Conservation (phyloP, 2,797 vertebrate genomes). For the Pseudopleuronectes americanus region DNA sequence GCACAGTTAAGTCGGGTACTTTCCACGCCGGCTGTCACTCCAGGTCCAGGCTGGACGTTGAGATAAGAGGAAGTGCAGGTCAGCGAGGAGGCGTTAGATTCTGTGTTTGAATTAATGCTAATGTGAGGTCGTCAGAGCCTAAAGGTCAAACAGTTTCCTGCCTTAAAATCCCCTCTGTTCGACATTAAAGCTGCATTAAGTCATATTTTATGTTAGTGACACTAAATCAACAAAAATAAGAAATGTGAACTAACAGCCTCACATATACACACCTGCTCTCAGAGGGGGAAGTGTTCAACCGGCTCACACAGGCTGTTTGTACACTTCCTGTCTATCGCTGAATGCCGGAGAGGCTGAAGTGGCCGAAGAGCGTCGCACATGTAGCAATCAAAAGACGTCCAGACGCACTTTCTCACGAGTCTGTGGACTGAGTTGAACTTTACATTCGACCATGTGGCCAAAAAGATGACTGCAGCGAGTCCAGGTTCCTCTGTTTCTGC, state of each 20-base stretch:
- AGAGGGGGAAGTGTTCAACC: slow-evolving; percentile 50
- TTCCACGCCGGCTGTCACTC: slow-evolving; percentile 28
- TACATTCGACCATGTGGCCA: slow-evolving; percentile 73
- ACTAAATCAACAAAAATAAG: slow-evolving; percentile 8
- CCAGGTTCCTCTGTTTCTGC: slow-evolving; percentile 78
- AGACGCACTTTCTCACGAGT: slow-evolving; percentile 71
- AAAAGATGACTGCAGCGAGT: slow-evolving; percentile 79
- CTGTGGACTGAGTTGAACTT: slow-evolving; percentile 73
- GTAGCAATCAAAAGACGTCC: slow-evolving; percentile 66
- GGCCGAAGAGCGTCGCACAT: slow-evolving; percentile 60
- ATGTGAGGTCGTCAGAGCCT: background rate
- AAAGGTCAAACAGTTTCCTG: background rate
- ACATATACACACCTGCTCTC: slow-evolving; percentile 50
- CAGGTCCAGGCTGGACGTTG: slow-evolving; percentile 37
- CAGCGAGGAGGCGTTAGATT: slow-evolving; percentile 10
- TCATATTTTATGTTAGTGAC: slow-evolving; percentile 27
- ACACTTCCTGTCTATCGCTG: slow-evolving; percentile 59
- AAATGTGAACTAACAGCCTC: background rate
- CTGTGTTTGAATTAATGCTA: background rate
- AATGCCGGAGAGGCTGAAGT: slow-evolving; percentile 54
- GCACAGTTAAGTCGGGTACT: slow-evolving; percentile 1
- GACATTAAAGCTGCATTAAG: slow-evolving; percentile 75
- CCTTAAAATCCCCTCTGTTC: too few species aligned
- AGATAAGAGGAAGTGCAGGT: slow-evolving; percentile 53
- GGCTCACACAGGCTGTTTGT: slow-evolving; percentile 43